Evolutionary conservation across 2,113 vertebrate genomes (phyloP), one percentile per base, ranked within the genome.

Genomic region (Triplophysa rosa): DNA sequence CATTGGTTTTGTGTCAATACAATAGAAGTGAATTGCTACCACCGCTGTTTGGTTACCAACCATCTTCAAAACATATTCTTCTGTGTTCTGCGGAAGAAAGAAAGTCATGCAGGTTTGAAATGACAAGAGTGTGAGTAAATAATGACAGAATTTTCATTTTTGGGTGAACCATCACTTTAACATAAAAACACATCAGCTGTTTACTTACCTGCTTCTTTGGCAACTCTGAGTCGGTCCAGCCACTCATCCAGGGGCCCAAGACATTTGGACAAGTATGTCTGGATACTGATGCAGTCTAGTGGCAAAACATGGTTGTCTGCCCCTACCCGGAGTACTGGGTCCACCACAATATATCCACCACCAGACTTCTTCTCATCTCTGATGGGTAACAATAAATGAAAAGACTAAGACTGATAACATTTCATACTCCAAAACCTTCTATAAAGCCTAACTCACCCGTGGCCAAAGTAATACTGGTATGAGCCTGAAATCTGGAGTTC

Each of bases 251-350:
- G 93, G 0, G 93, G 93, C 37, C 96, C 95, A 77, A 97, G 86
- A 82, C 95, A 95, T 82, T 96, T 95, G 3, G 95, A 88, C 0
- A 96, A 89, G 84, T 93, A 95, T 0, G 94, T 97, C 92, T 97
- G 95, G 54, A 95, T 93, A 0, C 91, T 94, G 79, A 97, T 90
- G 82, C 95, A 95, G 66, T 97, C 95, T 89, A 97, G 85, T 16
- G 93, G 93, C 10, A 97, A 82, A 4, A 93, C 52, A 0, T 87
- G 92, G 78, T 94, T 91, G 86, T 94, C 92, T 0, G 85, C 81
- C 29, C 96, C 95, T 52, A 95, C 92, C 1, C 58, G 93, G 80
- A 97, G 87, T 77, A 96, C 78, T n/a, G 95, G 96, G 85, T 97
- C 94, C 83, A 97, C 96, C 10, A 97, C 94, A 79, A 96, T 91